Evolutionary conservation across 2,113 vertebrate genomes (phyloP).

Genomic region (Phodopus roborovskii): DNA sequence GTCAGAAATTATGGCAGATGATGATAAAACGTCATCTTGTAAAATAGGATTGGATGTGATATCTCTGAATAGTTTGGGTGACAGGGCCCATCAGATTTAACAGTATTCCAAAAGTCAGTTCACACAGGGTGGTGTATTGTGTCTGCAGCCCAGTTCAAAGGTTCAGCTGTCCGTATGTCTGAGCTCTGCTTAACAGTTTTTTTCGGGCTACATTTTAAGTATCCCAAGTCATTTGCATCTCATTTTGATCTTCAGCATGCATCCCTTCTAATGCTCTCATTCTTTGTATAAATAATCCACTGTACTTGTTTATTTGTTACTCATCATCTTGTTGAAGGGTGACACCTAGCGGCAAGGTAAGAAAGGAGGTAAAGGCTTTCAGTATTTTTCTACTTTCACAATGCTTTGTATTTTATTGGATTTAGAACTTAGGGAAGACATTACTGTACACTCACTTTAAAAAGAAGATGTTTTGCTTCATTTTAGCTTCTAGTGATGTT

Average conservation of each 20-base stretch:
- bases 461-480: background rate
- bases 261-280: background rate
- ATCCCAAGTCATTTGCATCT: background rate
- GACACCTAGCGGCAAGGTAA: background rate
- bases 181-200: background rate
- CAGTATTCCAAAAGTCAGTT: background rate
- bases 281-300: background rate
- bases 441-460: background rate
- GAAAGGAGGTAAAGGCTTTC: background rate
- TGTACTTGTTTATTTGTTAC: background rate
- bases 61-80: background rate
- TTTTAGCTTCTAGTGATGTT: background rate
- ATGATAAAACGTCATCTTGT: background rate
- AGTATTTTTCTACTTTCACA: background rate
- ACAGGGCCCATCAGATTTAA: background rate
- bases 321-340: background rate
- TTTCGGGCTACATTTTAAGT: background rate
- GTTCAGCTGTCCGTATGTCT: background rate
- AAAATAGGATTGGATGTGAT: background rate
- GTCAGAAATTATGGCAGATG: background rate
- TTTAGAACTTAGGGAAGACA: background rate
- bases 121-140: background rate
- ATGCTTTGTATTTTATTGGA: background rate
- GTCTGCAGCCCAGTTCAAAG: background rate
- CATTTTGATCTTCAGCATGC: background rate